Percentiles rank a stretch among this genome's conserved stretches.
phyloP scores from a whole-genome alignment of 64 coral and sea anemone genomes.

The Stylophora pistillata region DNA sequence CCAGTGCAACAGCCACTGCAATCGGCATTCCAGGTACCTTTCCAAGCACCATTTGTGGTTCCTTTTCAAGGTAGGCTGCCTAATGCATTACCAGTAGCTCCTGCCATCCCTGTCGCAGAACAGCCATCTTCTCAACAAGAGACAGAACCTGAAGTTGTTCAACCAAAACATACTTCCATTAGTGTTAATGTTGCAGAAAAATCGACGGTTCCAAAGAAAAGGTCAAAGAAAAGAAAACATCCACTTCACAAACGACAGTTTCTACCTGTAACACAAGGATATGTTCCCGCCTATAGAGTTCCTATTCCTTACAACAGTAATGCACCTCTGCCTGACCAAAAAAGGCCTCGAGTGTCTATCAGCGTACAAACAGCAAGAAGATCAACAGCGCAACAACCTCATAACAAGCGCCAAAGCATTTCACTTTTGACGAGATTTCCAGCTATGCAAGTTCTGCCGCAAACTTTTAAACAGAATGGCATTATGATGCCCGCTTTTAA shows the following conservation, averaged over 20 bases:
- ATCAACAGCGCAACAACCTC: conserved; percentile 12
- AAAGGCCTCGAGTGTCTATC: conserved; percentile 41
- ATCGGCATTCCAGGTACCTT: neutral
- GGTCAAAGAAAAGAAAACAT: neutral
- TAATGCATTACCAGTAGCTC: neutral
- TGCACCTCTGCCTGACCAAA: neutral
- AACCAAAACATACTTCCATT: conserved; percentile 34
- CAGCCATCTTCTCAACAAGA: neutral
- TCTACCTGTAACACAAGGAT: neutral
- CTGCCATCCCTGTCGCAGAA: neutral
- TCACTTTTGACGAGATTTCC: conserved; percentile 72
- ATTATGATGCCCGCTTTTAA: conserved; percentile 67
- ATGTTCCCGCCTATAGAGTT: neutral
- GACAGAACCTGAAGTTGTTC: neutral
- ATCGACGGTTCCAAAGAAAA: conserved; percentile 24
- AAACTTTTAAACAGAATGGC: conserved; percentile 82
- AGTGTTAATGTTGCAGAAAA: conserved; percentile 16
- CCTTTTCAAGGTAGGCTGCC: neutral
- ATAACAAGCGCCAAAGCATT: conserved; percentile 65
- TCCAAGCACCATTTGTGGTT: neutral
- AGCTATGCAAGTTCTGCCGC: conserved; percentile 84
- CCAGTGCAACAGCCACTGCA: neutral
- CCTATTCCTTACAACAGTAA: neutral
- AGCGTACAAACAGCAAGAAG: conserved; percentile 62
- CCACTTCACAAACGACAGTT: neutral